A percentile compares a stretch with the other conserved stretches of the same genome.
phyloP scores from a whole-genome alignment of 64 coral and sea anemone genomes.

The Trachythela sp. region DNA sequence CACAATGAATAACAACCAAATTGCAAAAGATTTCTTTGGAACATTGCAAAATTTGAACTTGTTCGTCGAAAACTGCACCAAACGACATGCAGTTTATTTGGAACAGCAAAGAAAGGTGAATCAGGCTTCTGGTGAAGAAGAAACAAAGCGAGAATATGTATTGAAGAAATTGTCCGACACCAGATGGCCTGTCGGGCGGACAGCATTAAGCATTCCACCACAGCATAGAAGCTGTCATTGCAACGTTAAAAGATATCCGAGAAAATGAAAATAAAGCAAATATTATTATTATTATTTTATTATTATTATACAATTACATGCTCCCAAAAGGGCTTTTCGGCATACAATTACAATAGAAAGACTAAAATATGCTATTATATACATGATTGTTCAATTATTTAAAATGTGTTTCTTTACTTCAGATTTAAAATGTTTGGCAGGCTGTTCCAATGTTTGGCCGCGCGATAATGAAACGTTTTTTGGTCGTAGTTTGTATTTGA shows the following conservation, averaged over 20 bases:
- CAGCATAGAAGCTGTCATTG: not conserved
- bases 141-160: not conserved
- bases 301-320: no score
- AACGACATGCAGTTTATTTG: not conserved
- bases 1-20: no score
- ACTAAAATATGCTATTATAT: no score
- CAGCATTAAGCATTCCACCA: not conserved
- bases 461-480: no score
- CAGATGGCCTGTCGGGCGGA: not conserved
- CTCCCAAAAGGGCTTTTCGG: no score
- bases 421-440: no score
- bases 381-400: no score
- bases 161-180: not conserved
- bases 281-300: not conserved
- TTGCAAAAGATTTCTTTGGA: conserved; percentile 2
- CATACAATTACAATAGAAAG: no score
- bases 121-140: not conserved
- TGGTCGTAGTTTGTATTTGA: no score
- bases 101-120: not conserved
- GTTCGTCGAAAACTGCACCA: not conserved
- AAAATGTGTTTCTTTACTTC: no score
- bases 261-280: not conserved
- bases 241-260: not conserved
- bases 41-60: conserved; percentile 2
- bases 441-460: no score